Evolutionary conservation across 2,113 vertebrate genomes (phyloP).

Genomic region (Sterrhoptilus dennistouni): DNA sequence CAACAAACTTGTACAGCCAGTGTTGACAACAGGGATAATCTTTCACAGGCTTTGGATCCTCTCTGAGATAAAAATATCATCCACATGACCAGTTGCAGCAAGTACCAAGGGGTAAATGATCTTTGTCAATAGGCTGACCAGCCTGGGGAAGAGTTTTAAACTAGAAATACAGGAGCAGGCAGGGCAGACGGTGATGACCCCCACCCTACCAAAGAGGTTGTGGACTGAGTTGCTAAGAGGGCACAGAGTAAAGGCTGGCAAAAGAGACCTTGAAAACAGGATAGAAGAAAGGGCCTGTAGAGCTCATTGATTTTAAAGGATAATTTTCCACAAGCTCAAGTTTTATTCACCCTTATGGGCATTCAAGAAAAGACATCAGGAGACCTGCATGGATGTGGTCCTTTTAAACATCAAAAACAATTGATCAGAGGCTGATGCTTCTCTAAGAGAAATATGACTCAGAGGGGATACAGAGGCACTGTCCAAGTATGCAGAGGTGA

Average conservation of each 20-base stretch:
- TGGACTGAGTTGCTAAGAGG: background rate
- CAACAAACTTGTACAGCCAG: background rate
- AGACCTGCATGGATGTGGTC: background rate
- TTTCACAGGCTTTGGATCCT: background rate
- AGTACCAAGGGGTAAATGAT: background rate
- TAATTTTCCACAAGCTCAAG: background rate
- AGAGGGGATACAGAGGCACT: background rate
- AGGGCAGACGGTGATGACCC: background rate
- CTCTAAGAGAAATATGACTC: background rate
- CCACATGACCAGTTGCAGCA: background rate
- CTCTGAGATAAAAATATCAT: background rate
- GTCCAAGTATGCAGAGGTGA: background rate
- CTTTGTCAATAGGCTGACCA: background rate
- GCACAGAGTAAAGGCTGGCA: background rate
- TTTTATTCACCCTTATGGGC: background rate
- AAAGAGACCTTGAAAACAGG: background rate
- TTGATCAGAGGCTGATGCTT: background rate
- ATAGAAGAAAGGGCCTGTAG: background rate
- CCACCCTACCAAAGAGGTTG: background rate
- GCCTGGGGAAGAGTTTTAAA: background rate
- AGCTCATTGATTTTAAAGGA: background rate
- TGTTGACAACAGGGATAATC: background rate
- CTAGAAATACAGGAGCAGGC: background rate
- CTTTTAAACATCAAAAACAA: background rate
- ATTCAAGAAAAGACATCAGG: background rate